These are phyloP conservation scores for Lanius ludovicianus DNA, from an alignment of 2,113 vertebrate species.

Conservation along the genomic window DNA sequence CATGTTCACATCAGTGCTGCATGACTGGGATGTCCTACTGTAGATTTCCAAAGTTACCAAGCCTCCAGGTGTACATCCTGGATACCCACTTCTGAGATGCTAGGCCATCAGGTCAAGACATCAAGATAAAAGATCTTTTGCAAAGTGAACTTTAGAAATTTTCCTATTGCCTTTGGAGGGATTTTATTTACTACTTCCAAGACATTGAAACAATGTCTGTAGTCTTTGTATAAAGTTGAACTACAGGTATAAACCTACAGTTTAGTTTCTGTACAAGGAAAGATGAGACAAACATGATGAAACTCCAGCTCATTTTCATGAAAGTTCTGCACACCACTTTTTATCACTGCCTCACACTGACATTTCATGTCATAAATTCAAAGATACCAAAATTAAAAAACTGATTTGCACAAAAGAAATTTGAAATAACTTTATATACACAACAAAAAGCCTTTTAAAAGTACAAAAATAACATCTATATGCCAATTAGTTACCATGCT, in stretches of 20 bases:
- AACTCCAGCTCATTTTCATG: not conserved
- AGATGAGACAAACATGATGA: not conserved
- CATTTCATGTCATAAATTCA: conserved; percentile 53
- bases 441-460: conserved; percentile 67
- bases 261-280: conserved; percentile 51
- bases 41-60: not conserved
- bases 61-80: not conserved
- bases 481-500: conserved; percentile 68
- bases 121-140: not conserved
- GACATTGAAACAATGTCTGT: not conserved
- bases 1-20: rapidly evolving
- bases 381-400: conserved; percentile 69
- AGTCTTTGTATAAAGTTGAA: conserved; percentile 44
- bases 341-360: conserved; percentile 53
- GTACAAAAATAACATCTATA: conserved; percentile 82
- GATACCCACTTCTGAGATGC: not conserved
- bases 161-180: not conserved
- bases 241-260: conserved; percentile 37
- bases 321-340: not conserved
- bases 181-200: not conserved
- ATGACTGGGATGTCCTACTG: rapidly evolving
- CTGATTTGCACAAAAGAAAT: conserved; percentile 73
- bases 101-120: not conserved
- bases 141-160: not conserved
- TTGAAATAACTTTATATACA: conserved; percentile 66